Percentiles rank a stretch among this genome's conserved stretches.
Evolutionary conservation across 2,797 vertebrate genomes (phyloP).

Genomic region (Oreochromis grahami): DNA sequence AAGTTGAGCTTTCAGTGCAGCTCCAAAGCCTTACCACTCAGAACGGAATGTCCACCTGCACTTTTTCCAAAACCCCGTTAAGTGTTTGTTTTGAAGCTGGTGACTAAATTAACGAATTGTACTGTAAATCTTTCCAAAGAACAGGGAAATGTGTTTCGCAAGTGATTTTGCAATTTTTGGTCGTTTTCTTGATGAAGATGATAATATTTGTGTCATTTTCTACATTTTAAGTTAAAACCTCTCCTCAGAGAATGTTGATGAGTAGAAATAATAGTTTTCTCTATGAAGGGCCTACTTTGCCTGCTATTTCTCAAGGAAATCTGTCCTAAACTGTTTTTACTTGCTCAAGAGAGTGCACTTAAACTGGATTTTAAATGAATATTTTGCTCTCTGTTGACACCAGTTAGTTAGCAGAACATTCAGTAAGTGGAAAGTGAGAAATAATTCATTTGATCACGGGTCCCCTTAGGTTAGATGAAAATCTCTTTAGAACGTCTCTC

Average conservation of each 20-base stretch:
- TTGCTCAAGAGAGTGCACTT: neutral
- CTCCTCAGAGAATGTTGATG: neutral
- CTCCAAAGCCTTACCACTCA: constrained; percentile 50
- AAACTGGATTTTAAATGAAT: constrained; percentile 25
- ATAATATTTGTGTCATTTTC: neutral
- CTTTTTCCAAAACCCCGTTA: constrained; percentile 4
- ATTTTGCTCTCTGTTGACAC: constrained; percentile 32
- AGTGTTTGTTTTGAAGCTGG: constrained; percentile 29
- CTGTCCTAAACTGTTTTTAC: neutral
- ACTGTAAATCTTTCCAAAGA: constrained; percentile 1
- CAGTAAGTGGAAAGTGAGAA: constrained; percentile 33
- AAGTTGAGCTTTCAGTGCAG: constrained; percentile 60
- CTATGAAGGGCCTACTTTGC: neutral
- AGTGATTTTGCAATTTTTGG: neutral
- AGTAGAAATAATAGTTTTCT: neutral
- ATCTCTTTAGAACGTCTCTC: constrained; percentile 1
- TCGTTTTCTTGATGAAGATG: neutral
- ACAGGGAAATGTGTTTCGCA: neutral
- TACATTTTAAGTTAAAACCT: neutral
- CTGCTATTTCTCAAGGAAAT: neutral
- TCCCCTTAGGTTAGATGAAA: neutral
- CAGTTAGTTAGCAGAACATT: constrained; percentile 33
- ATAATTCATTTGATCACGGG: constrained; percentile 29
- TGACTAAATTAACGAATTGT: constrained; percentile 23
- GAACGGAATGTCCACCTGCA: constrained; percentile 26